These are phyloP conservation scores for Octodon degus DNA, from an alignment of 2,113 vertebrate species.

Conservation along the genomic window DNA sequence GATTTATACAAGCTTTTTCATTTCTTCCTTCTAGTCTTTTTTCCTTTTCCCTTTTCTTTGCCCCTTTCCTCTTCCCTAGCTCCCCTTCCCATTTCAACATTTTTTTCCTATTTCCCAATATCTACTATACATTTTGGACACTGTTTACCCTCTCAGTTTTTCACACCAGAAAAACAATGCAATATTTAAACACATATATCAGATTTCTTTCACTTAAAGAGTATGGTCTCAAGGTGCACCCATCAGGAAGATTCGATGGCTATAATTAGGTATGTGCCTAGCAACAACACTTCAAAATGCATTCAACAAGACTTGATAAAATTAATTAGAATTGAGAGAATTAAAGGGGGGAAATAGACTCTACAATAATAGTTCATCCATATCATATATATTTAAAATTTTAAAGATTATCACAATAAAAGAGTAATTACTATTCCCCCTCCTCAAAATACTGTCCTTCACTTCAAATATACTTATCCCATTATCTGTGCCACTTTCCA, in stretches of 20 bases:
- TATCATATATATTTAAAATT: background rate
- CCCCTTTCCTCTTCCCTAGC: background rate
- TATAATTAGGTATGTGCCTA: background rate
- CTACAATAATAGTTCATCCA: no score
- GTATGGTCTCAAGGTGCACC: background rate
- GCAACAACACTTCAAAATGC: background rate
- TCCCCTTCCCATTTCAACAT: background rate
- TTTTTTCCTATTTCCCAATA: background rate
- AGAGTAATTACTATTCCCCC: background rate
- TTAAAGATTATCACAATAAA: background rate
- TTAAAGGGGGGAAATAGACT: background rate
- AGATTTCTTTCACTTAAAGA: background rate
- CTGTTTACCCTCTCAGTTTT: background rate
- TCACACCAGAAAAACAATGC: background rate
- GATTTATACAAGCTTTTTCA: background rate
- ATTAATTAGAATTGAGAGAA: background rate
- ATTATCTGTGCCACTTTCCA: background rate
- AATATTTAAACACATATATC: background rate
- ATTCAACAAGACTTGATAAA: background rate
- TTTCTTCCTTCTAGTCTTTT: background rate
- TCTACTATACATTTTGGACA: background rate
- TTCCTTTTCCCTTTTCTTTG: background rate
- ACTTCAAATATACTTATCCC: background rate
- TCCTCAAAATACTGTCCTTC: background rate
- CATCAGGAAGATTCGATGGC: background rate